These are phyloP conservation scores for Apodemus sylvaticus DNA, from an alignment of 2,113 vertebrate species.

Conservation along the genomic window DNA sequence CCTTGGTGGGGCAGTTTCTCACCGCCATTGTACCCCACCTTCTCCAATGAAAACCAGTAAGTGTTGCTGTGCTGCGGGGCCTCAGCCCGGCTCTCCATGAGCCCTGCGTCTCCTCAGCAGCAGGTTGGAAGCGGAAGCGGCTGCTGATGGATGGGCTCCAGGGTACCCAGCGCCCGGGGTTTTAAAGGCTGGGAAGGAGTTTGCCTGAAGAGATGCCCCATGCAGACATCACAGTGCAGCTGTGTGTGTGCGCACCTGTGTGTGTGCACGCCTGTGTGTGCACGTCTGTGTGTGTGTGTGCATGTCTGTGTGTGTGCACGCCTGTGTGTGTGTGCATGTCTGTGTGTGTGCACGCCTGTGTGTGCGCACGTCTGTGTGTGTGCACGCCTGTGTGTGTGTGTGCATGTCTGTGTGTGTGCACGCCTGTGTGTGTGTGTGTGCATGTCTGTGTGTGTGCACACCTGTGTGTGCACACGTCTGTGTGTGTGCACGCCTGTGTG, in stretches of 20 bases:
- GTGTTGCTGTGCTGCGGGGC: constrained; percentile 59
- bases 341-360: fast-evolving
- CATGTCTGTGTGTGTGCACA: fast-evolving
- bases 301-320: too few species aligned
- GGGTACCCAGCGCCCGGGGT: not conserved
- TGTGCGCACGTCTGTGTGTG: fast-evolving
- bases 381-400: fast-evolving
- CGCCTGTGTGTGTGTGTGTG: fast-evolving
- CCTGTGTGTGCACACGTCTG: too few species aligned
- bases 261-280: fast-evolving
- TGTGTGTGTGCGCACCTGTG: fast-evolving
- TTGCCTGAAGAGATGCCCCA: not conserved
- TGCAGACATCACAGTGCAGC: too few species aligned
- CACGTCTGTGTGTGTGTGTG: fast-evolving
- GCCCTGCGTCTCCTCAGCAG: not conserved
- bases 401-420: too few species aligned
- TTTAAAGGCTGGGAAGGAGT: not conserved
- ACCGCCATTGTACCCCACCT: constrained; percentile 74
- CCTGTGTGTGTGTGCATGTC: too few species aligned
- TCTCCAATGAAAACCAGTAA: constrained; percentile 87
- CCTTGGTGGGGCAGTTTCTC: constrained; percentile 80
- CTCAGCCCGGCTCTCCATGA: not conserved
- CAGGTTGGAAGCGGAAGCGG: not conserved
- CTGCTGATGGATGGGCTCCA: too few species aligned
- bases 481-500: fast-evolving